Base-by-base conservation (phyloP, 2,888 invertebrate genomes). In the Pocota personata region DNA sequence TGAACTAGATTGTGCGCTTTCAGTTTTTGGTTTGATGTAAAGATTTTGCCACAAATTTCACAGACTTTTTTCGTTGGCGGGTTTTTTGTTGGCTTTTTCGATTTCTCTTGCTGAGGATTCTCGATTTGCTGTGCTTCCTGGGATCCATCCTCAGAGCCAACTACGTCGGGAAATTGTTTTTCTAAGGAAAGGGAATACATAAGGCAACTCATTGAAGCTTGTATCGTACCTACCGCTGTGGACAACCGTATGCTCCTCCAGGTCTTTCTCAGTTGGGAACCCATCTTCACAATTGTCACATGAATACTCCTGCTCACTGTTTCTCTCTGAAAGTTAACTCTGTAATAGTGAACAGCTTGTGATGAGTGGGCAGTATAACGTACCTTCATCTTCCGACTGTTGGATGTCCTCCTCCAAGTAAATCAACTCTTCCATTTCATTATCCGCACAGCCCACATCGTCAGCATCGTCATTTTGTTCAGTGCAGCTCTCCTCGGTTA, bases 21-120 rank as follows among this genome's bases (percentile, higher is more conserved):
- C 0, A 89, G 80, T 46, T 88, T 88, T 5, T 88, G 83, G 16
- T 87, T 86, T 6, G 88, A 50, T 3, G 82, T 10, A 16, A 87
- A 88, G 2, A 57, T 76, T 40, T 88, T 88, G 0, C 87, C 87
- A 46, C 88, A 89, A 10, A 86, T 62, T 55, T 71, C 40, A 37
- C 89, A 89, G 16, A 82, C 78, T 48, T 35, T 72, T 37, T 5
- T 66, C 1, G 16, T 16, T 21, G 16, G 8, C 2, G 30, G 0
- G 0, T 55, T 67, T 12, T 24, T 78, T 2, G 24, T 10, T 1
- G 35, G 1, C n/a, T 40, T 69, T 8, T 46, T 75, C 8, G 5
- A 1, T 8, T 14, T 4, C 40, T 30, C 19, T 16, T 64, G 50
- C 2, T 0, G 27, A 3, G 46, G 0, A 5, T 79, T 12, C 43